Conservation (phyloP, 1,140 invertebrate genomes). For the Sesamia nonagrioides region DNA sequence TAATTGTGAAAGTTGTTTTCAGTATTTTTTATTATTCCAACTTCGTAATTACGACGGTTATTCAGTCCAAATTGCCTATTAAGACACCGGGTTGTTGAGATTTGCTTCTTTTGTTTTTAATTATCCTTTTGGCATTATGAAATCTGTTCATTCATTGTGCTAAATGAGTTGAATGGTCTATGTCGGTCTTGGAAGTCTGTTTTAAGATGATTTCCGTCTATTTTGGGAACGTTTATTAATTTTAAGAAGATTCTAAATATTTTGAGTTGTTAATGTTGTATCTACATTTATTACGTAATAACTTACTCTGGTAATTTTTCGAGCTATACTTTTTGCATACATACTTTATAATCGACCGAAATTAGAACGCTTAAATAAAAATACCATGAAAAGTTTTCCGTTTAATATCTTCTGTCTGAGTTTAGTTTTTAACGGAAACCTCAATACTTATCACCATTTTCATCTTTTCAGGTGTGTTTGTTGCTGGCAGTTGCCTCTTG, state of each 20-base stretch:
- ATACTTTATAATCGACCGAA: no score
- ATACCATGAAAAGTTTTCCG: no score
- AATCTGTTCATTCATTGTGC: slow-evolving; percentile 11
- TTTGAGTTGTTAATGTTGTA: no score
- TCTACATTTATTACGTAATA: no score
- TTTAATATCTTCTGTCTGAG: no score
- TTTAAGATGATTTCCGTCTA: background rate
- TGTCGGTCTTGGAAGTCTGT: background rate
- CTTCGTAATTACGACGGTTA: slow-evolving; percentile 38
- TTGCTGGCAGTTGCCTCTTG: slow-evolving; percentile 77
- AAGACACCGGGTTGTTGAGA: slow-evolving; percentile 21
- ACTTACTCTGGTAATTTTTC: no score
- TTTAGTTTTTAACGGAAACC: no score
- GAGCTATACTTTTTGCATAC: no score
- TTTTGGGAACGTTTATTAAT: no score
- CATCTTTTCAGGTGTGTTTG: slow-evolving; percentile 78
- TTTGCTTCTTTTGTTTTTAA: slow-evolving; percentile 38
- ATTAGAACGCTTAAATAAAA: no score
- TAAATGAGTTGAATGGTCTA: slow-evolving; percentile 2
- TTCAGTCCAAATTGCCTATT: slow-evolving; percentile 41
- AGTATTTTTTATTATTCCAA: slow-evolving; percentile 35
- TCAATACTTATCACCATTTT: background rate
- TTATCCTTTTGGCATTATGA: slow-evolving; percentile 12
- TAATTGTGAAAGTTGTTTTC: slow-evolving; percentile 44
- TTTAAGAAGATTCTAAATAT: no score